Evolutionary conservation across 2,797 vertebrate species (phyloP).

Genomic region (Todus mexicanus): DNA sequence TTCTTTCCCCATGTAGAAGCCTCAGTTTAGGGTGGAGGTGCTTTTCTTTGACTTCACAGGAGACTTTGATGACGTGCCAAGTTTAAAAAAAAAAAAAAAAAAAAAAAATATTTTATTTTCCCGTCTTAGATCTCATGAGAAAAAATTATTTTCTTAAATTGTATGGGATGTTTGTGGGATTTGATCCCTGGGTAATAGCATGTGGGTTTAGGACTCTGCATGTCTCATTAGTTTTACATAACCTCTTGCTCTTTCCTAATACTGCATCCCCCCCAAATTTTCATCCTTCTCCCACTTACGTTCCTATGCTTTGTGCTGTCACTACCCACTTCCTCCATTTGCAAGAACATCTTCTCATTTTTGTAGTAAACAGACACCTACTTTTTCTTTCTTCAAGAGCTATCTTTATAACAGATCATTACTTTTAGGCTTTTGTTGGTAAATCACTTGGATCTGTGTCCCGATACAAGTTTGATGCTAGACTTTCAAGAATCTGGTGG

Average conservation of each 20-base stretch:
- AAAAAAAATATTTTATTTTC: no score
- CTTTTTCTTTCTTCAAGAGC: neutral
- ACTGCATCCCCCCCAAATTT: slow-evolving; percentile 1
- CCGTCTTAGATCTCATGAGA: slow-evolving; percentile 42
- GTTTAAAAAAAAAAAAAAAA: neutral
- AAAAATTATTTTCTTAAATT: slow-evolving; percentile 45
- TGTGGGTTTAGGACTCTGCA: slow-evolving; percentile 46
- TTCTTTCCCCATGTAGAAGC: neutral
- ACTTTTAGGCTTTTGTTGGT: neutral
- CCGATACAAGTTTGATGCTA: neutral
- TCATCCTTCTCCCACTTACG: neutral
- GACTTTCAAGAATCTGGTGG: neutral
- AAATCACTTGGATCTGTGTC: neutral
- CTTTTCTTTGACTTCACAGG: slow-evolving; percentile 30
- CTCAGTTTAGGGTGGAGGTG: slow-evolving; percentile 36
- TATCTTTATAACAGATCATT: neutral
- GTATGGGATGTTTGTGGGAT: slow-evolving; percentile 16
- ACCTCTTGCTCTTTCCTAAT: slow-evolving; percentile 32
- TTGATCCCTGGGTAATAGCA: slow-evolving; percentile 30
- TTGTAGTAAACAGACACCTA: neutral
- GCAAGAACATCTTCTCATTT: neutral
- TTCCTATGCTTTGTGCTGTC: neutral
- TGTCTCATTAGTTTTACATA: slow-evolving; percentile 50
- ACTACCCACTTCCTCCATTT: neutral
- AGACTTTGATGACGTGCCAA: slow-evolving; percentile 50